These are phyloP conservation scores for Ophion costatus DNA, from an alignment of 2,888 invertebrate species.

Conservation along the genomic window DNA sequence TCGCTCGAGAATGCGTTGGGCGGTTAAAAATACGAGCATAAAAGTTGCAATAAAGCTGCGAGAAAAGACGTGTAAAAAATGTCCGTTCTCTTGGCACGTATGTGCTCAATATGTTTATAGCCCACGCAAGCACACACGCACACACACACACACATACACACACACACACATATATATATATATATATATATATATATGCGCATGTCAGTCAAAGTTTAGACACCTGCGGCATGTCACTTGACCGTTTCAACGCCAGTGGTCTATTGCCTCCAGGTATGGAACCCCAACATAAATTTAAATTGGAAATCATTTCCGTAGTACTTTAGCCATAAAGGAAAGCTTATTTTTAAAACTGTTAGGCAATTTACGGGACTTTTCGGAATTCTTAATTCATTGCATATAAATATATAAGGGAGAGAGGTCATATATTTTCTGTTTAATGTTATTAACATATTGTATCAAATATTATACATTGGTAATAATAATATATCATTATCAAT, in stretches of 20 bases:
- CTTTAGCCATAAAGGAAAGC: not conserved
- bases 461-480: not conserved
- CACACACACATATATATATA: too few relatives aligned
- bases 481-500: not conserved
- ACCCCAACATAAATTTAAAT: not conserved
- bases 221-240: not conserved
- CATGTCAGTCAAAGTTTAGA: not conserved
- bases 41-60: conserved; percentile 43
- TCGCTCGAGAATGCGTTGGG: conserved; percentile 29
- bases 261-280: not conserved
- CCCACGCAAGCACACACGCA: not conserved
- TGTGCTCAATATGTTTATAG: conserved; percentile 6
- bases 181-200: not conserved
- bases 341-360: not conserved
- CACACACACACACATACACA: too few relatives aligned
- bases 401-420: not conserved
- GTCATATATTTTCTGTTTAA: not conserved
- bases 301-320: not conserved
- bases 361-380: not conserved
- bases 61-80: conserved; percentile 26
- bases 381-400: not conserved
- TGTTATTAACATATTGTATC: not conserved
- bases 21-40: conserved; percentile 49
- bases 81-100: not conserved
- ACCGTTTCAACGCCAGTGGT: not conserved